Percentiles rank a stretch among this genome's conserved stretches.
phyloP scores from a whole-genome alignment of 2,113 vertebrate species.

The Cacatua alba region DNA sequence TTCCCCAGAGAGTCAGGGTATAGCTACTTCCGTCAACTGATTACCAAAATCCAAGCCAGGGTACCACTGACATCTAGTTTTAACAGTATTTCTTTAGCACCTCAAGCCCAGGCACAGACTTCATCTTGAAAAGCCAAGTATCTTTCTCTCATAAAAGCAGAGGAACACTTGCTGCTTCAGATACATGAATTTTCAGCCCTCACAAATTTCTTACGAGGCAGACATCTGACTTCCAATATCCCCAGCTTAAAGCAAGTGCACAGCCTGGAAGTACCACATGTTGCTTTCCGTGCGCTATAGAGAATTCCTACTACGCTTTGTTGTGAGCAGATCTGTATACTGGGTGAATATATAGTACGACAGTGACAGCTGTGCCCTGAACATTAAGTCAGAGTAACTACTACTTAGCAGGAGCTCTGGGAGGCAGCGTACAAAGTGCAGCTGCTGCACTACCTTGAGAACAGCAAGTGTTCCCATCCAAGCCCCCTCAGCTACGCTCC shows the following conservation, averaged over 20 bases:
- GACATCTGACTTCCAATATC: neutral
- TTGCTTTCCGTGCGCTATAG: neutral
- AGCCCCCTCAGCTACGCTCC: neutral
- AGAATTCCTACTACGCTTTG: slow-evolving; percentile 16
- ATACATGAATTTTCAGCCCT: neutral
- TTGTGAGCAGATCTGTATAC: neutral
- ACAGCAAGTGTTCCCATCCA: neutral
- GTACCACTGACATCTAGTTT: neutral
- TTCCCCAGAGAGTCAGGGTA: neutral
- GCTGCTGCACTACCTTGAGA: slow-evolving; percentile 36
- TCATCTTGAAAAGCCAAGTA: neutral
- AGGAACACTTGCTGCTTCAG: neutral
- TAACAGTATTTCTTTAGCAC: neutral
- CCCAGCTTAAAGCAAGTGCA: neutral
- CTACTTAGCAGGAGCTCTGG: neutral
- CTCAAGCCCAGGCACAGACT: neutral
- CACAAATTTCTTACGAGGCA: neutral
- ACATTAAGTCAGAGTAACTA: neutral
- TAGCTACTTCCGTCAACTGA: neutral
- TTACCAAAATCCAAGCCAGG: neutral
- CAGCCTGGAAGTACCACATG: neutral
- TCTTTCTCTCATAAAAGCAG: neutral
- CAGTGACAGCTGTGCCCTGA: slow-evolving; percentile 40
- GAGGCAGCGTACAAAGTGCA: neutral
- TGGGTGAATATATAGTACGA: neutral